Evolutionary conservation across 1,140 invertebrate species (phyloP).

Genomic region (Sitobion miscanthi): DNA sequence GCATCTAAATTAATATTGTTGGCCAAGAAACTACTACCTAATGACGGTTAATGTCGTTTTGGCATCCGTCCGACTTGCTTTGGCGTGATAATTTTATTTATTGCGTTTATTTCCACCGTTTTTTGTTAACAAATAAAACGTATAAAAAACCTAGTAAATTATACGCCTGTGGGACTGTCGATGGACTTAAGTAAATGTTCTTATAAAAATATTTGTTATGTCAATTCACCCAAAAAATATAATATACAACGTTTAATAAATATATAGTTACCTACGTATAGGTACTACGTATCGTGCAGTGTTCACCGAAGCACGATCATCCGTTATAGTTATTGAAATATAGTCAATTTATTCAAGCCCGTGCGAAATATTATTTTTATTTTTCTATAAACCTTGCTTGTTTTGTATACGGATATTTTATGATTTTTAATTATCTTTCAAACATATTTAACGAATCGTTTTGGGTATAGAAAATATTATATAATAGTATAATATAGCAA

Average conservation of each 20-base stretch:
- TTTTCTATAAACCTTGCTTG: background rate
- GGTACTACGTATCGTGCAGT: too few relatives aligned
- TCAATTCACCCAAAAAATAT: background rate
- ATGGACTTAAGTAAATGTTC: background rate
- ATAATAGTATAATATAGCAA: background rate
- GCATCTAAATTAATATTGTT: slow-evolving; percentile 16
- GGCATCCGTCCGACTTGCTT: slow-evolving; percentile 18
- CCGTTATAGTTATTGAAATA: background rate
- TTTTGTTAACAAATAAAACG: background rate
- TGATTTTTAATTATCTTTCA: background rate
- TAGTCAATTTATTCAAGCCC: background rate
- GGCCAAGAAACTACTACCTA: background rate
- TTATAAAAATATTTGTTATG: background rate
- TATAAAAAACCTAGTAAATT: slow-evolving; percentile 4
- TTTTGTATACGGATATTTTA: background rate
- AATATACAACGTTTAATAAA: background rate
- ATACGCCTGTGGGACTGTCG: background rate
- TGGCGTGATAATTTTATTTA: slow-evolving; percentile 29
- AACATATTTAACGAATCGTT: background rate
- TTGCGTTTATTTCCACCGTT: background rate
- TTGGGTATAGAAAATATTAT: background rate
- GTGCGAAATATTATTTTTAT: background rate
- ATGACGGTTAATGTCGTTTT: slow-evolving; percentile 32
- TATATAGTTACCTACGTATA: background rate
- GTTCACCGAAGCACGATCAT: background rate